A percentile compares a stretch with the other conserved stretches of the same genome.
These are phyloP conservation scores for Drosophila acutilabella DNA, from an alignment of 2,888 invertebrate species.

Conservation along the genomic window DNA sequence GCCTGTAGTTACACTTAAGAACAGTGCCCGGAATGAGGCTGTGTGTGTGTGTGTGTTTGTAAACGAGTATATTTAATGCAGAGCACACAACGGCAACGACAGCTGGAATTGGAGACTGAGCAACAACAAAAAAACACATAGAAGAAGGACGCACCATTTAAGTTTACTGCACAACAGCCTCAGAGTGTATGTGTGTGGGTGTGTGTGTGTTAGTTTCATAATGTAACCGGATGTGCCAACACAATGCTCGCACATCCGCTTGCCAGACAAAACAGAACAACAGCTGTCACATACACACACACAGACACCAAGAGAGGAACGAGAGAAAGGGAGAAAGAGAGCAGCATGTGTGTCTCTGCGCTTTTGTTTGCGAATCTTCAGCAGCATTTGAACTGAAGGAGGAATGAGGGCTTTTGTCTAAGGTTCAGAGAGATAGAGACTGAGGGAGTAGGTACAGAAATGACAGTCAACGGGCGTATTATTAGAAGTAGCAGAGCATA, in stretches of 20 bases:
- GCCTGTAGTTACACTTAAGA: slow-evolving; percentile 71
- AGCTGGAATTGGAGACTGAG: slow-evolving; percentile 37
- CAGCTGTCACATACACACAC: slow-evolving; percentile 71
- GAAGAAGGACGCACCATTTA: slow-evolving; percentile 60
- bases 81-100: slow-evolving; percentile 49
- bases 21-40: slow-evolving; percentile 40
- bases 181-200: slow-evolving; percentile 36
- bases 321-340: slow-evolving; percentile 17
- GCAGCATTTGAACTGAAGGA: slow-evolving; percentile 31
- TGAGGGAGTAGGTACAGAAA: not conserved
- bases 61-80: slow-evolving; percentile 63
- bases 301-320: slow-evolving; percentile 9
- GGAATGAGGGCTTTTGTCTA: slow-evolving; percentile 52
- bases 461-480: slow-evolving; percentile 73
- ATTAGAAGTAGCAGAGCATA: slow-evolving; percentile 77
- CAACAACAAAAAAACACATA: slow-evolving; percentile 27
- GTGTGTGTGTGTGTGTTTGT: slow-evolving; percentile 27
- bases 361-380: slow-evolving; percentile 74
- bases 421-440: slow-evolving; percentile 14
- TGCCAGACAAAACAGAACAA: slow-evolving; percentile 74
- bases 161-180: slow-evolving; percentile 61
- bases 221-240: slow-evolving; percentile 80
- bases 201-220: slow-evolving; percentile 70
- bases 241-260: slow-evolving; percentile 80
- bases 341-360: slow-evolving; percentile 56